phyloP scores from a whole-genome alignment of 2,113 vertebrate genomes.

The Colossoma macropomum region DNA sequence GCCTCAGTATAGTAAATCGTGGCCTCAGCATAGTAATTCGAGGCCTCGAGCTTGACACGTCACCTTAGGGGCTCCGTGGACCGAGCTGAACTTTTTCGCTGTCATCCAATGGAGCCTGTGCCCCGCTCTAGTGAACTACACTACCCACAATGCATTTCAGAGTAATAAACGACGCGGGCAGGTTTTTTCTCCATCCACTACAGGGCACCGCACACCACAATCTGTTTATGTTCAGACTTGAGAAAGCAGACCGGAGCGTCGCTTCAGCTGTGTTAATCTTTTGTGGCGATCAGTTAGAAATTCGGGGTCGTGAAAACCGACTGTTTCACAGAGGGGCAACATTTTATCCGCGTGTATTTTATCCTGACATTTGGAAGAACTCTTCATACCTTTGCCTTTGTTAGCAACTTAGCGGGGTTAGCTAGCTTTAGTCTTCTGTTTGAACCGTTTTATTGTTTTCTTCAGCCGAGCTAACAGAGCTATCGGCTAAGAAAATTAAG shows the following conservation, averaged over 20 bases:
- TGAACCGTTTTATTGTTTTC: conserved; percentile 1
- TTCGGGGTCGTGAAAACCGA: not conserved
- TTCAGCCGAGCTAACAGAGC: not conserved
- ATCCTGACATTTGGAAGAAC: conserved; percentile 9
- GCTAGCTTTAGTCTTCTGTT: not conserved
- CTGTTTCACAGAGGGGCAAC: not conserved
- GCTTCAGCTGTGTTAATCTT: not conserved
- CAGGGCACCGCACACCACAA: conserved; percentile 34
- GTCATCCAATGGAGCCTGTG: no score
- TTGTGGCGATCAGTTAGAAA: not conserved
- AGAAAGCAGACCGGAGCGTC: not conserved
- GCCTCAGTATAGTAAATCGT: no score
- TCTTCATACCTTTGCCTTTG: conserved; percentile 52
- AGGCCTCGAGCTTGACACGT: no score
- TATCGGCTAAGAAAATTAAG: not conserved
- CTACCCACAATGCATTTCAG: conserved; percentile 31
- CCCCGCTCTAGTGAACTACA: conserved; percentile 14
- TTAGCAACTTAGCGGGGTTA: conserved; percentile 53
- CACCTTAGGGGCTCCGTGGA: no score
- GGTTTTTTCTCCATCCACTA: conserved; percentile 42
- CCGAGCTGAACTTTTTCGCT: no score
- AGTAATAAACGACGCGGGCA: conserved; percentile 38
- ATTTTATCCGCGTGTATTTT: no score
- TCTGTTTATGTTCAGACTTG: conserved; percentile 53
- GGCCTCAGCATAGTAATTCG: no score